Evolutionary conservation across 2,797 vertebrate genomes (phyloP), one percentile per base, ranked within the genome.

Genomic region (Anolis apletophallus): DNA sequence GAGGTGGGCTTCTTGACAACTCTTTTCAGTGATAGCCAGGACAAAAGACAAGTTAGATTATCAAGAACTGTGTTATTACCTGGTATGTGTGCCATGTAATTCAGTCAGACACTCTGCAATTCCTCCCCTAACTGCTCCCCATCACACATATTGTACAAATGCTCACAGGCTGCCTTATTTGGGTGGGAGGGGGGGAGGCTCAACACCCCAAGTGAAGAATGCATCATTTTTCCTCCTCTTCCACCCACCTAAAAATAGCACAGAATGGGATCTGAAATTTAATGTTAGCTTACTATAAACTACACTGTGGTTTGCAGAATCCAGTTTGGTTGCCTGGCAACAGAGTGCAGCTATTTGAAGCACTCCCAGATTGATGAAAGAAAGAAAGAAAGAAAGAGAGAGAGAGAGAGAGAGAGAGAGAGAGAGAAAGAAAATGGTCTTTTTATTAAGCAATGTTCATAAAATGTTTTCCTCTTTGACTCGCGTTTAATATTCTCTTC

Each of bases 261-360:
- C 88, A 83, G 34, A 40, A 34, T 88, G 91, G 87, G 93, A 95
- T 85, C 91, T 94, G 94, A 89, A 88, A 76, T 92, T 92, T 90
- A 90, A 91, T 88, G 89, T 0, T 26, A 94, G 92, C 83, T 92
- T 94, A 93, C 88, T 90, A 89, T 83, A 91, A 92, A 85, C 90
- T 90, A 89, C 90, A 32, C 76, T 78, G 80, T 90, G 93, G 93
- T 90, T 88, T 90, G 83, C 46, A 23, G 91, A 93, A 87, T 67
- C 83, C 85, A 96, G 91, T 83, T 83, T 69, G 19, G 96, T 96
- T 95, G 91, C 96, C 91, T 96, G 96, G 96, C 96, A 96, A 96
- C 96, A 85, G 88, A 89, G 55, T 91, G 88, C 94, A 95, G 93
- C 82, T 88, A 86, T 91, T 91, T 71, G 81, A 92, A 89, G 86